Evolutionary conservation across 2,888 invertebrate species (phyloP).

Genomic region (Meiosimyza platycephala): DNA sequence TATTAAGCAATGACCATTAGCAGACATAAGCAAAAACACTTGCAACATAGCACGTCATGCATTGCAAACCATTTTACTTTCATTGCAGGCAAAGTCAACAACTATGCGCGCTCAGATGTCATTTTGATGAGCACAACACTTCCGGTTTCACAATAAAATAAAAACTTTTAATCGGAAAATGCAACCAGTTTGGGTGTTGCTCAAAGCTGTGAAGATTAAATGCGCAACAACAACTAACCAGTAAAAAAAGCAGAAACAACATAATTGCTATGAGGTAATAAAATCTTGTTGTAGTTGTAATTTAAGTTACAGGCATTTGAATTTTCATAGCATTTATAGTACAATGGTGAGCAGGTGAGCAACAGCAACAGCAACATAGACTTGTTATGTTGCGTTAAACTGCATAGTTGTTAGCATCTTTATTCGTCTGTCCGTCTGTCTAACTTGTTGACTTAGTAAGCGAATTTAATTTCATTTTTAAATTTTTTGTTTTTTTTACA

Average conservation of each 20-base stretch:
- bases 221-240: neutral
- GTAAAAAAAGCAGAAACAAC: slow-evolving; percentile 9
- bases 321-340: no score
- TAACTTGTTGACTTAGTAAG: neutral
- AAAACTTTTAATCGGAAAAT: neutral
- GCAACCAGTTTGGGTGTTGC: neutral
- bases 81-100: neutral
- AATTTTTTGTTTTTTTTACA: no score
- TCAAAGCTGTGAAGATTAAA: no score
- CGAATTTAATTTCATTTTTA: neutral
- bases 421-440: neutral
- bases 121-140: neutral
- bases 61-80: neutral
- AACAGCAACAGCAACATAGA: slow-evolving; percentile 10
- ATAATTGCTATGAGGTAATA: slow-evolving; percentile 20
- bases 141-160: slow-evolving; percentile 6
- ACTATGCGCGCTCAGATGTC: slow-evolving; percentile 4
- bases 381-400: neutral
- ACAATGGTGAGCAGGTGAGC: neutral
- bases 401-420: neutral
- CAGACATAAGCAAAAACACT: no score
- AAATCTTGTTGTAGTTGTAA: slow-evolving; percentile 1
- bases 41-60: neutral
- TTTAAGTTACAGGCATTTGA: no score
- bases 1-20: no score